Percentiles rank a stretch among this genome's conserved stretches.
phyloP scores from a whole-genome alignment of 2,888 invertebrate genomes.

The Branchipolynoe longqiensis region DNA sequence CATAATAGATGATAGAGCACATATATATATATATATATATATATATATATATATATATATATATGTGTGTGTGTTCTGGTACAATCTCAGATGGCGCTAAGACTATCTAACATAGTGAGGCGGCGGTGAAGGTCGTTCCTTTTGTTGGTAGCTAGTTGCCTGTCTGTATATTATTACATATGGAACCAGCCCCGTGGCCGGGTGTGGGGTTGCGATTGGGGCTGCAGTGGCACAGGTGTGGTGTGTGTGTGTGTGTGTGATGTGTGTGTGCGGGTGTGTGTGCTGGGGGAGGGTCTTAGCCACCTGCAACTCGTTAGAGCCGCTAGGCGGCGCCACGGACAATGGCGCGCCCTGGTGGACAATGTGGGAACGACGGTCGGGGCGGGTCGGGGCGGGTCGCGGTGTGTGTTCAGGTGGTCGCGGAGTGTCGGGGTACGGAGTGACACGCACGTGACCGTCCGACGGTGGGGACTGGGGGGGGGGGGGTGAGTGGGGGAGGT shows the following conservation, averaged over 20 bases:
- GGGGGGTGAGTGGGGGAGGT: background rate
- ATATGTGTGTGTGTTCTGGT: background rate
- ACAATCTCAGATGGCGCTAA: background rate
- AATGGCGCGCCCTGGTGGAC: slow-evolving; percentile 24
- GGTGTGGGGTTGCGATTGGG: background rate
- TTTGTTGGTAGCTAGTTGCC: too few species aligned
- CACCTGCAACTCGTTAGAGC: slow-evolving; percentile 44
- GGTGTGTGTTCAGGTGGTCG: slow-evolving; percentile 34
- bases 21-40: background rate
- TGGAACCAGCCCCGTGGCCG: background rate
- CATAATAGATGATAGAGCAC: too few species aligned
- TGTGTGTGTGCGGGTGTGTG: too few species aligned
- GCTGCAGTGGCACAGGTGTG: slow-evolving; percentile 13
- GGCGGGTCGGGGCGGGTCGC: background rate
- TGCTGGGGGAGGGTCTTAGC: too few species aligned
- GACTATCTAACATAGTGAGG: too few species aligned
- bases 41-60: background rate
- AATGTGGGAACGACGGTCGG: background rate
- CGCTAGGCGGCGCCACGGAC: background rate
- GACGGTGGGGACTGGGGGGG: background rate
- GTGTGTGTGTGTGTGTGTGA: too few species aligned
- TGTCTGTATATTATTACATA: background rate
- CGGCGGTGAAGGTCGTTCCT: too few species aligned
- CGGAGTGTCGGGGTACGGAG: background rate
- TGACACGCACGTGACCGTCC: background rate